Percentiles rank a stretch among this genome's conserved stretches.
Evolutionary conservation across 1,140 invertebrate genomes (phyloP).

Genomic region (Tribolium madens): DNA sequence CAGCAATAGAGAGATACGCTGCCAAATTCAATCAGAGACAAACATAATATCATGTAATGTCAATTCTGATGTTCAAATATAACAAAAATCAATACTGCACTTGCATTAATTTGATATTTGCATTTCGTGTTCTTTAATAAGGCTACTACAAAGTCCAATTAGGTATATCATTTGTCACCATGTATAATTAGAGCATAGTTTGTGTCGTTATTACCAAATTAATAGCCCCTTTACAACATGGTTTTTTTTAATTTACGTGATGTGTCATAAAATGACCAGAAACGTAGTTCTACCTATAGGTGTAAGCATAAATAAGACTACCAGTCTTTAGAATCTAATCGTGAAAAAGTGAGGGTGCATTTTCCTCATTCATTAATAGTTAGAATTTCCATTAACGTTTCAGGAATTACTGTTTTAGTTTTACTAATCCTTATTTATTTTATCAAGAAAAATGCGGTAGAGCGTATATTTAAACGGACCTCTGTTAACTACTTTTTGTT

Average conservation of each 20-base stretch:
- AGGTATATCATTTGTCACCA: constrained; percentile 1
- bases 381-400: too few relatives aligned
- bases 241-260: background rate
- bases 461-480: background rate
- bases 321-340: too few relatives aligned
- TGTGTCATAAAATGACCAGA: background rate
- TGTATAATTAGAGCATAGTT: background rate
- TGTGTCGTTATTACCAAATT: background rate
- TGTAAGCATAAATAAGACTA: too few relatives aligned
- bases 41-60: constrained; percentile 6
- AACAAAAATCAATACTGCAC: constrained; percentile 33
- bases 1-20: constrained; percentile 19
- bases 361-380: too few relatives aligned
- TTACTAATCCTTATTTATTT: background rate
- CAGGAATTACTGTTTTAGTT: too few relatives aligned
- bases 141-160: constrained; percentile 4
- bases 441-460: background rate
- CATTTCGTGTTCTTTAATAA: background rate
- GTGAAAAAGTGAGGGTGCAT: too few relatives aligned
- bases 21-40: constrained; percentile 28
- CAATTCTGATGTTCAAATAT: background rate
- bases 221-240: background rate
- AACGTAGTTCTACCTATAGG: background rate
- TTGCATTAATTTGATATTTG: constrained; percentile 7
- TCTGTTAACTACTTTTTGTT: constrained; percentile 27